These are phyloP conservation scores for Nibea albiflora DNA, from an alignment of 2,113 vertebrate species.

Conservation along the genomic window DNA sequence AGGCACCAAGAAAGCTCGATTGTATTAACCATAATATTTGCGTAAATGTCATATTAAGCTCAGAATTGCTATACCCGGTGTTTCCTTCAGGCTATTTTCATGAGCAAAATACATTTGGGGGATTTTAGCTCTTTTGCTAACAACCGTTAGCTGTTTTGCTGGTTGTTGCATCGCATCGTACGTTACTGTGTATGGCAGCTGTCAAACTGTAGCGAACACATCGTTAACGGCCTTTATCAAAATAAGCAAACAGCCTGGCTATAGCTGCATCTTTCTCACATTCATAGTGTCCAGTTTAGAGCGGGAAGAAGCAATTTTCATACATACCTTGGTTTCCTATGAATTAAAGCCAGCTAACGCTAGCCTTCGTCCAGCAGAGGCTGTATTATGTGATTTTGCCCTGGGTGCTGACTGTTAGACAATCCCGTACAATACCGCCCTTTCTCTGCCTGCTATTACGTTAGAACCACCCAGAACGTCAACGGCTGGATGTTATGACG, in stretches of 20 bases:
- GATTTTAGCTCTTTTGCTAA: background rate
- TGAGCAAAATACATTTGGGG: fast-evolving
- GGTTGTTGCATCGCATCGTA: conserved; percentile 36
- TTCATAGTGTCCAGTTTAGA: background rate
- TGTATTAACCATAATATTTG: conserved; percentile 23
- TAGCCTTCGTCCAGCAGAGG: conserved; percentile 36
- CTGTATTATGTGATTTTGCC: fast-evolving
- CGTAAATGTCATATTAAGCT: background rate
- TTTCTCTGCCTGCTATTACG: background rate
- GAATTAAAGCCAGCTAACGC: conserved; percentile 53
- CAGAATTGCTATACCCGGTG: fast-evolving
- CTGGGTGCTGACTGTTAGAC: conserved; percentile 50
- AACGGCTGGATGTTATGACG: background rate
- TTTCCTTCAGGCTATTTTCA: no score
- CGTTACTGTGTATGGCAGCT: conserved; percentile 39
- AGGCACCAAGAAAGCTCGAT: conserved; percentile 6
- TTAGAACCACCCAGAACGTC: background rate
- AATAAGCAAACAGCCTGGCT: background rate
- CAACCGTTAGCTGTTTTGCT: conserved; percentile 5
- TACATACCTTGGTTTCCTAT: conserved; percentile 57
- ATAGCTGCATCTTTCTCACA: background rate
- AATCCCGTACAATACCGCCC: background rate
- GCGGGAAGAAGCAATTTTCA: background rate
- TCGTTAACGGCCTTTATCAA: background rate
- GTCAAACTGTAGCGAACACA: conserved; percentile 41